Conservation (phyloP, 2,113 vertebrate species). For the Tringa solitaria region DNA sequence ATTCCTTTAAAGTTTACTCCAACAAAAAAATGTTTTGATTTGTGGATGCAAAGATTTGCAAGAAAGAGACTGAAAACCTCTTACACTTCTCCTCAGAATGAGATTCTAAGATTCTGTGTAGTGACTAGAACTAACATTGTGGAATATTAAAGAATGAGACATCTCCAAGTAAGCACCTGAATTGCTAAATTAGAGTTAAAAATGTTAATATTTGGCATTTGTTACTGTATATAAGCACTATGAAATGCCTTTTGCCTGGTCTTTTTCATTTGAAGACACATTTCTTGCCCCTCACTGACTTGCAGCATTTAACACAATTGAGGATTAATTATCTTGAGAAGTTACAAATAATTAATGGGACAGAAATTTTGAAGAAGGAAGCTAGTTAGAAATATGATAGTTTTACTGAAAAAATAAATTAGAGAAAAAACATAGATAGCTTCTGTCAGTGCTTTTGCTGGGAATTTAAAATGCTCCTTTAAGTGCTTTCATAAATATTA, state of each 20-base stretch:
- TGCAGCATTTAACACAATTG: background rate
- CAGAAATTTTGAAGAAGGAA: background rate
- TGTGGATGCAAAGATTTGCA: background rate
- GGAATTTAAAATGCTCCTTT: no score
- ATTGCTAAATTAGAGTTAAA: background rate
- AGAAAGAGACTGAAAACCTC: background rate
- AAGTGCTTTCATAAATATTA: background rate
- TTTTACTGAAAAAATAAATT: background rate
- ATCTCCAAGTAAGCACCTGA: background rate
- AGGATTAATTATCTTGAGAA: background rate
- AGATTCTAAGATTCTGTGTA: background rate
- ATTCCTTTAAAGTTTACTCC: background rate
- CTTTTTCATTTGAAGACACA: background rate
- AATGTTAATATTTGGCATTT: background rate
- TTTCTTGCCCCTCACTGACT: background rate
- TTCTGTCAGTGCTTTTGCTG: background rate
- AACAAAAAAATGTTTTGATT: background rate
- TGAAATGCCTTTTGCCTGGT: background rate
- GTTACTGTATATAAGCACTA: background rate
- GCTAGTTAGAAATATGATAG: background rate
- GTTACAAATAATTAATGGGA: background rate
- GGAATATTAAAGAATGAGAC: background rate
- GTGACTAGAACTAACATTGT: no score
- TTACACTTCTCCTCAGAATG: background rate
- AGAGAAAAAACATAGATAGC: background rate